Base-by-base conservation (phyloP, 2,888 invertebrate genomes). In the Xylota sylvarum region DNA sequence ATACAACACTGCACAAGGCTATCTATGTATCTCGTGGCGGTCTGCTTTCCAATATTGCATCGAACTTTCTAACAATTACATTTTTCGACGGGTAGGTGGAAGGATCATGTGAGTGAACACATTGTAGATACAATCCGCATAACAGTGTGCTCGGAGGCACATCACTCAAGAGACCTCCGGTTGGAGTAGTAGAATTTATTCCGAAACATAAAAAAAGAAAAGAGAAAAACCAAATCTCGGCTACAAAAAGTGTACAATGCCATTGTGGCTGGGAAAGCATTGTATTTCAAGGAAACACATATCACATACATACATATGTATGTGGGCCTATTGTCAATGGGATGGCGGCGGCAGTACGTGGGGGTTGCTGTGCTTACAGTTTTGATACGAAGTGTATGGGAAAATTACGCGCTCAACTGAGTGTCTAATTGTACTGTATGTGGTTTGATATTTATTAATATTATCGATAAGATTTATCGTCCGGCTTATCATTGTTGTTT, bases 391-490 rank as follows among this genome's bases (percentile, higher is more conserved):
- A 10, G 9, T 64, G 17, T 40, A 12, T 30, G 58, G 56, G 10
- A 23, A 65, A 60, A 67, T 77, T 77, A 69, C 64, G 62, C 73
- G 79, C 84, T 80, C 30, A 62, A 27, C 55, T 80, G 74, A 80
- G 80, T 80, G 43, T 74, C 67, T 84, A 84, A 84, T 84, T 84
- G 60, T 52, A 32, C 56, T 35, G 37, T 80, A 67, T 64, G 52
- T 46, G 65, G 43, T 67, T 79, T 52, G 65, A 67, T 79, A 79
- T 52, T 83, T 83, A 79, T 83, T 83, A 73, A 73, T 62, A 73
- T 83, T 72, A 67, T 35, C 73, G 72, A 79, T 83, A 79, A 67
- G 64, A 83, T 73, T 83, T 78, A 78, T 72, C 64, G 58, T 35
- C 48, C 14, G 17, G 30, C 46, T 46, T 64, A 46, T 32, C 64